Conservation (phyloP, 2,113 vertebrate genomes). For the Brachirus orientalis region DNA sequence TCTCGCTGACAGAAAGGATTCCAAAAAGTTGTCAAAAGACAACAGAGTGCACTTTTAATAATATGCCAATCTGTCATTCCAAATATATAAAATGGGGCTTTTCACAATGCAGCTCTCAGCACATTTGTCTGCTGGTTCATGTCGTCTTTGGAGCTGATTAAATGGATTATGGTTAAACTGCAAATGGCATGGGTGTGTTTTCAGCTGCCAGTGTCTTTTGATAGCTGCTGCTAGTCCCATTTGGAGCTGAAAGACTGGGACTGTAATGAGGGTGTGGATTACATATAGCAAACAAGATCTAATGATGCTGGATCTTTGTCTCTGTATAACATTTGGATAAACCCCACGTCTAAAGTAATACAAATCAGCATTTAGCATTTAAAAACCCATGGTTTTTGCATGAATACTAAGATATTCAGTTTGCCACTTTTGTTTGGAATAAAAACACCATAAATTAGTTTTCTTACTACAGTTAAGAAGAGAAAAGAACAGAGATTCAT, state of each 20-base stretch:
- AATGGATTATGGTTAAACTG: slow-evolving; percentile 10
- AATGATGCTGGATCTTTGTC: neutral
- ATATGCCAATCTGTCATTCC: neutral
- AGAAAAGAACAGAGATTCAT: too few species aligned
- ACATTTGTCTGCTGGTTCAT: slow-evolving; percentile 20
- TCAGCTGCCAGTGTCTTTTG: neutral
- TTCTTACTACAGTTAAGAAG: too few species aligned
- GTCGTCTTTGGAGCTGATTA: neutral
- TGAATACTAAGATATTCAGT: too few species aligned
- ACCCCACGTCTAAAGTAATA: too few species aligned
- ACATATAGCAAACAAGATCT: slow-evolving; percentile 8
- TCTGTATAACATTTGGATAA: too few species aligned
- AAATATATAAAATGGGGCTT: neutral
- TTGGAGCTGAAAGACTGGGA: slow-evolving; percentile 26
- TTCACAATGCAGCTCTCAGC: slow-evolving; percentile 4
- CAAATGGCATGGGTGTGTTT: neutral
- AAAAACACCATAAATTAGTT: too few species aligned
- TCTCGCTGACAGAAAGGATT: too few species aligned
- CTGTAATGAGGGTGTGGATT: neutral
- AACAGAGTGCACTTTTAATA: slow-evolving; percentile 18
- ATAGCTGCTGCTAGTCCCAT: slow-evolving; percentile 10
- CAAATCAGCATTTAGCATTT: neutral
- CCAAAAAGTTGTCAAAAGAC: slow-evolving; percentile 11
- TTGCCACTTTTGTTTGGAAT: too few species aligned
- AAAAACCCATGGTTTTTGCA: too few species aligned